Percentiles rank a stretch among this genome's conserved stretches.
These are phyloP conservation scores for Chaetogeoica ovagalla DNA, from an alignment of 2,888 invertebrate genomes.

Conservation along the genomic window DNA sequence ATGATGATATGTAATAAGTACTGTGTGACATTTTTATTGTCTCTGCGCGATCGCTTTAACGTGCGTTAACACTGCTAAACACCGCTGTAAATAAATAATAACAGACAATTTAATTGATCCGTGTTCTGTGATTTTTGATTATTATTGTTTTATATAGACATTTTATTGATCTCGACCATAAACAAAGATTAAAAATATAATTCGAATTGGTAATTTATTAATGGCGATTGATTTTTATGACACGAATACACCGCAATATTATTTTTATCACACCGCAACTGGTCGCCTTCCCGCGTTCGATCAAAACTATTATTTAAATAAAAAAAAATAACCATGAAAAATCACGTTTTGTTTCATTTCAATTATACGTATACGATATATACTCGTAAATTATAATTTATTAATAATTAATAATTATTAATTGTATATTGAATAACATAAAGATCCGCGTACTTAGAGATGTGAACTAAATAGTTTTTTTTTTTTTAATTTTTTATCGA, in stretches of 20 bases:
- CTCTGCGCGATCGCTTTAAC: conserved; percentile 46
- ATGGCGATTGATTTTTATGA: background rate
- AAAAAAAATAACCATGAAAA: too few relatives aligned
- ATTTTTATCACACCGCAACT: too few relatives aligned
- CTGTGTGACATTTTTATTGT: conserved; percentile 51
- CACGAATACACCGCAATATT: background rate
- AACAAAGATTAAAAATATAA: conserved; percentile 7
- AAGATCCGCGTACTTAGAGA: too few relatives aligned
- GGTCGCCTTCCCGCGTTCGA: too few relatives aligned
- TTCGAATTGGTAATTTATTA: conserved; percentile 1
- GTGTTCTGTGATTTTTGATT: conserved; percentile 43
- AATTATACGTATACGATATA: too few relatives aligned
- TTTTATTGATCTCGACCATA: conserved; percentile 35
- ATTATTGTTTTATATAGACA: conserved; percentile 29
- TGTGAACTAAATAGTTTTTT: too few relatives aligned
- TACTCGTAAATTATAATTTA: too few relatives aligned
- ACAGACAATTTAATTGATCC: conserved; percentile 36
- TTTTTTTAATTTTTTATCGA: too few relatives aligned
- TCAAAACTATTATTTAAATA: too few relatives aligned
- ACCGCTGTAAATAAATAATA: conserved; percentile 22
- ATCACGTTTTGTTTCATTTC: too few relatives aligned
- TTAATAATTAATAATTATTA: too few relatives aligned
- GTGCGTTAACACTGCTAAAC: conserved; percentile 9
- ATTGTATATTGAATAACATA: too few relatives aligned
- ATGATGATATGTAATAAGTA: conserved; percentile 34